A percentile compares a stretch with the other conserved stretches of the same genome.
These are phyloP conservation scores for Euzetes globulus DNA, from an alignment of 2,888 invertebrate species.

Conservation along the genomic window DNA sequence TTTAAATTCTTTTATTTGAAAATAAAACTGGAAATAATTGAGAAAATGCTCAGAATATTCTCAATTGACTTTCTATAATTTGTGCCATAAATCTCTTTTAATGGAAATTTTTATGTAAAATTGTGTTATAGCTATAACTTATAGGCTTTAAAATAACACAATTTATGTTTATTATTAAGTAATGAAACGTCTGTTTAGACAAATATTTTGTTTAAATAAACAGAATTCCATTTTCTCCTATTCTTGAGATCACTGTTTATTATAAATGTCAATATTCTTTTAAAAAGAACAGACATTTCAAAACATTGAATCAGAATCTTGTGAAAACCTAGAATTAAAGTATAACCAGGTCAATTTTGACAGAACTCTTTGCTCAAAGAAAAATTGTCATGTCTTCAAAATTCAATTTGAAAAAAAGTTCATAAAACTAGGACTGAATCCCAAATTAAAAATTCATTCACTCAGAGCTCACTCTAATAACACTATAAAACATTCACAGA, in stretches of 20 bases:
- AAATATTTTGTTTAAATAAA: neutral
- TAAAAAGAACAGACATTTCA: neutral
- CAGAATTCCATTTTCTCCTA: neutral
- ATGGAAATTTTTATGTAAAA: neutral
- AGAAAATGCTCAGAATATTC: too few relatives aligned
- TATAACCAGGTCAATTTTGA: neutral
- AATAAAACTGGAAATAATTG: too few relatives aligned
- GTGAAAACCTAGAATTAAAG: too few relatives aligned
- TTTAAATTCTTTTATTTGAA: neutral
- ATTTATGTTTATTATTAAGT: neutral
- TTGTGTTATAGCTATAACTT: too few relatives aligned
- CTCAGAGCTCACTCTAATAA: neutral
- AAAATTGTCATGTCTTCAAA: neutral
- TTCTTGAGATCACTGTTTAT: neutral
- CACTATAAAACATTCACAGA: neutral
- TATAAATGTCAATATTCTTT: neutral
- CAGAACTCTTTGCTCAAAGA: neutral
- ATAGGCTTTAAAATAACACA: neutral
- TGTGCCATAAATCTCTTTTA: neutral
- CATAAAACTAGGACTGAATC: slow-evolving; percentile 14
- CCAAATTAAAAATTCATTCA: neutral
- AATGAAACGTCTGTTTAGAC: neutral
- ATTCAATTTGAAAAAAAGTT: neutral
- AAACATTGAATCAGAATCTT: too few relatives aligned
- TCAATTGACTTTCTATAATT: too few relatives aligned